Base-by-base conservation (phyloP, 2,797 vertebrate genomes). In the Malurus splendens region DNA sequence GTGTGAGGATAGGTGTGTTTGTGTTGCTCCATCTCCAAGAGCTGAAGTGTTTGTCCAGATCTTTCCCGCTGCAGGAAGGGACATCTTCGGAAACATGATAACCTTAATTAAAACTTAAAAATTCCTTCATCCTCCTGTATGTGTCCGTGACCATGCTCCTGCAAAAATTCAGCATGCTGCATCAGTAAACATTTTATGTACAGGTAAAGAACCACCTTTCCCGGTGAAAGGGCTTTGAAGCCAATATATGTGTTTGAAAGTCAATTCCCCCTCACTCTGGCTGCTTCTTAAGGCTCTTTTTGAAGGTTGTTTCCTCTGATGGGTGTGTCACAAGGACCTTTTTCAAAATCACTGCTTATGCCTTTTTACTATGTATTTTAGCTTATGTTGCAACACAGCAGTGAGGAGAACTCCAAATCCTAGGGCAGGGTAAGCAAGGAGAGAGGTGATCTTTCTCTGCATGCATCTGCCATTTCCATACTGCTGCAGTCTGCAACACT, bases 21-120 rank as follows among this genome's bases (percentile, higher is more conserved):
- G 59, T 54, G 70, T 55, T 36, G 62, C 60, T 86, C 42, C 11
- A 1, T 73, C 16, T 27, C 67, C n/a, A 23, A 22, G 61, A 45
- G 44, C 67, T 90, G 67, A 93, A 90, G 68, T 87, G 78, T 91
- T 86, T 95, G 86, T 87, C 84, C 78, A 42, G 74, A 27, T 45
- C 51, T 86, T 36, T 79, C 61, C 22, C 1, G 4, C 39, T 51
- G 50, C 27, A 20, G 52, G 68, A 70, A 48, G 2, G 2, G 59
- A 16, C 22, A 18, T 80, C 25, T 77, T 61, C 7, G 7, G 65
- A 51, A 86, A 57, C 1, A 1, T 2, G 2, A 15, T 19, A 38
- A 22, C 23, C 28, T 84, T 13, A 20, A 1, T 80, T 73, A 88
- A 75, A 73, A 39, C 27, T 20, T 77, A 59, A 74, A 73, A 82